phyloP scores from a whole-genome alignment of 2,113 vertebrate genomes.

The Poicephalus gulielmi region DNA sequence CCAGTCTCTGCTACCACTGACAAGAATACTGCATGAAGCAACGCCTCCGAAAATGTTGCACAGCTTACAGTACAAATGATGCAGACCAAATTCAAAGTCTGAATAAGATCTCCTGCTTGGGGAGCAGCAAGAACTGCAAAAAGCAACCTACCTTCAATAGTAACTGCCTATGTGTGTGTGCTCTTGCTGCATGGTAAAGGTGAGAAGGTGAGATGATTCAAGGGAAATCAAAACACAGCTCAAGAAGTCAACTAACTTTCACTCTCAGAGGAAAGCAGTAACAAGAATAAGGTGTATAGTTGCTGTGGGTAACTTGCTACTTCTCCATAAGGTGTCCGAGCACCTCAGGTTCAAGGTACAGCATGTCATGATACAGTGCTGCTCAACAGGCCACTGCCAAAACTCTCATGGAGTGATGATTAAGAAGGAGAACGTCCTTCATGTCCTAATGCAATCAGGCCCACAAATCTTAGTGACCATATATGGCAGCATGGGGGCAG shows the following conservation, averaged over 20 bases:
- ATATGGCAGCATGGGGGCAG: background rate
- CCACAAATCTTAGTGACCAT: background rate
- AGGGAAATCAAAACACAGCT: background rate
- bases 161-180: rapidly evolving
- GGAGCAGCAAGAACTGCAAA: background rate
- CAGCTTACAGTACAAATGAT: background rate
- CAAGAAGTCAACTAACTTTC: background rate
- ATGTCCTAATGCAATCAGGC: background rate
- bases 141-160: background rate
- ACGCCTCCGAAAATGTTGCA: background rate
- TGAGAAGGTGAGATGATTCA: background rate
- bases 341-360: background rate
- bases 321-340: background rate
- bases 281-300: rapidly evolving
- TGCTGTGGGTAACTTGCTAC: background rate
- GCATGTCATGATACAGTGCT: rapidly evolving
- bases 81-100: background rate
- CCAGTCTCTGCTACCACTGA: background rate
- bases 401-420: background rate
- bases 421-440: no score
- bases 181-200: background rate
- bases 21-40: background rate
- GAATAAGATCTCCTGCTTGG: background rate
- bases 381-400: background rate
- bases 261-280: background rate